Conservation (phyloP, 2,113 vertebrate genomes). For the Hymenochirus boettgeri region DNA sequence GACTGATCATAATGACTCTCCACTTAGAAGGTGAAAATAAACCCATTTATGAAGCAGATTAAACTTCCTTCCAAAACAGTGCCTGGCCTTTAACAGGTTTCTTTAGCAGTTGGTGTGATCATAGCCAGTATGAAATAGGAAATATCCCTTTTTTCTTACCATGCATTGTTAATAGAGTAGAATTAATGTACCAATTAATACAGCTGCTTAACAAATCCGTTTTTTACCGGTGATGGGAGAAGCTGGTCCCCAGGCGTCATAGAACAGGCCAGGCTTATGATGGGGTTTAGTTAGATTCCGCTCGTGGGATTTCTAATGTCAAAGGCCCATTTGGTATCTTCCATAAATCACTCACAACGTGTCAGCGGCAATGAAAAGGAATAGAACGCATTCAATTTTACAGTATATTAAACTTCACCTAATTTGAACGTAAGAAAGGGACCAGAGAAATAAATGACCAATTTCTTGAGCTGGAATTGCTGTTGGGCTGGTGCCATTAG, state of each 20-base stretch:
- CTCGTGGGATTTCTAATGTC: conserved; percentile 6
- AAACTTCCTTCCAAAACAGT: too few species aligned
- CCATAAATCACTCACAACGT: conserved; percentile 65
- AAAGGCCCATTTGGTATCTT: conserved; percentile 28
- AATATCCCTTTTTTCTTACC: conserved; percentile 50
- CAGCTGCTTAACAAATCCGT: conserved; percentile 50
- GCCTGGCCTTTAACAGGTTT: neutral
- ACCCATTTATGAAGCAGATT: neutral
- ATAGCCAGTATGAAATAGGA: too few species aligned
- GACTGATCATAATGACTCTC: conserved; percentile 5
- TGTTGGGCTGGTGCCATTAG: conserved; percentile 74
- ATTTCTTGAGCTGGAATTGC: conserved; percentile 80
- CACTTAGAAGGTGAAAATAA: neutral
- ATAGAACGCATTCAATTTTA: conserved; percentile 77
- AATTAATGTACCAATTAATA: conserved; percentile 74
- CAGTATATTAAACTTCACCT: conserved; percentile 79
- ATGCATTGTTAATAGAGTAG: conserved; percentile 65
- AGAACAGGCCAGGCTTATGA: neutral
- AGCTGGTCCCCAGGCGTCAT: conserved; percentile 6
- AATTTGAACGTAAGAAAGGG: conserved; percentile 73
- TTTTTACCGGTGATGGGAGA: conserved; percentile 42
- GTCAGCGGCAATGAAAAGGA: conserved; percentile 69
- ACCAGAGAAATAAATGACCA: conserved; percentile 80
- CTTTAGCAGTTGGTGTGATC: neutral
- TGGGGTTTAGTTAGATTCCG: neutral